Evolutionary conservation across 1,140 invertebrate genomes (phyloP), one percentile per base, ranked within the genome.

Genomic region (Oedothorax gibbosus): DNA sequence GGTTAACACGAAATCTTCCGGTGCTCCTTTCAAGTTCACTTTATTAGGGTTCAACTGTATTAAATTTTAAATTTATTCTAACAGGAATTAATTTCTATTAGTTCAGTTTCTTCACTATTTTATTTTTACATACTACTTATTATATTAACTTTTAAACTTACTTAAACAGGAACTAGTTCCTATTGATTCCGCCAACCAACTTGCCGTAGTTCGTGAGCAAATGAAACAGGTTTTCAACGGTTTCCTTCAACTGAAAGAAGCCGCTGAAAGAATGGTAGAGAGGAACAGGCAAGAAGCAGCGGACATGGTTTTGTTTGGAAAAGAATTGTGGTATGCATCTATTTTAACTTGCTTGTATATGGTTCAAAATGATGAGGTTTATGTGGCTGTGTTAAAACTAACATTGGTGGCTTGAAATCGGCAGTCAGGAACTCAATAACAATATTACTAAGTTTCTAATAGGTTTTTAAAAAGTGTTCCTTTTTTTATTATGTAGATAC

Each of bases 121-220:
- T 66, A 15, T 60, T 15, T 60, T 9, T 10, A 60, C 10, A 9
- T 60, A 10, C 15, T 60, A 60, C 9, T 9, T 60, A 15, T 60
- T 15, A n/a, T n/a, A n/a, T n/a, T n/a, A n/a, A n/a, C n/a, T 12
- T 21, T 21, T 68, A 68, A 68, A 18, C 35, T 50, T 72, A 51
- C 15, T 51, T 72, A 11, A 50, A 72, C 18, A 90, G 90, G 93
- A 94, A 86, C 86, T 94, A 65, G 92, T 93, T 35, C 93, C 93
- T 9, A 90, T 92, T 72, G 93, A 93, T 88, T 93, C 92, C 5
- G 90, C 92, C 20, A 92, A 90, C 15, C 93, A 94, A 88, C 92
- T 93, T 86, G 90, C 92, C 0, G 92, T 91, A 83, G 93, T 92
- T 85, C 90, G 93, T 83, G 93, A 93, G 77, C 93, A 93, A 81